These are phyloP conservation scores for Hystrix cristata DNA, from an alignment of 2,113 vertebrate species.

Conservation along the genomic window DNA sequence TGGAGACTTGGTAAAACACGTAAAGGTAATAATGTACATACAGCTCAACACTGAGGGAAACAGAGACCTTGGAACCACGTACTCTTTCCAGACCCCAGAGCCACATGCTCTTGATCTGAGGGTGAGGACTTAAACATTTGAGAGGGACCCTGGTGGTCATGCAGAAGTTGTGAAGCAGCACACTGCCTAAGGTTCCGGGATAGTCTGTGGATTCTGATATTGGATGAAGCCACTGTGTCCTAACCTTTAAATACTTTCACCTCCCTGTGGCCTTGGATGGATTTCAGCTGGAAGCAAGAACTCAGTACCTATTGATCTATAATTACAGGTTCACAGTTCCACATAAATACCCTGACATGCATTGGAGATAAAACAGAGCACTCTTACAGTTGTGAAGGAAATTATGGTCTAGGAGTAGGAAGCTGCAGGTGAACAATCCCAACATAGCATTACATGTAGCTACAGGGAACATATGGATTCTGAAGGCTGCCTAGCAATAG, in stretches of 20 bases:
- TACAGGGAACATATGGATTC: not conserved
- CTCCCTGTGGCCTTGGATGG: not conserved
- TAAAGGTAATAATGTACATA: not conserved
- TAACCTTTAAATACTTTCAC: not conserved
- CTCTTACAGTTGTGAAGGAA: not conserved
- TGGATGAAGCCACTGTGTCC: not conserved
- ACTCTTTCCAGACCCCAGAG: not conserved
- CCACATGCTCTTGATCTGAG: not conserved
- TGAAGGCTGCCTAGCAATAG: not conserved
- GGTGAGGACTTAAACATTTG: not conserved
- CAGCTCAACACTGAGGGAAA: not conserved
- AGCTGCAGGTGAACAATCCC: not conserved
- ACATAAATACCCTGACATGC: not conserved
- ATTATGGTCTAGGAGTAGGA: not conserved
- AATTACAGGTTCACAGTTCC: not conserved
- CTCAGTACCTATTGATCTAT: not conserved
- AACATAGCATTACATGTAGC: not conserved
- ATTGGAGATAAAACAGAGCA: not conserved
- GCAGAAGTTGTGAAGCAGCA: rapidly evolving
- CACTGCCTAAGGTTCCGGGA: rapidly evolving
- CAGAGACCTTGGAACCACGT: not conserved
- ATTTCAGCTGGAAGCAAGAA: not conserved
- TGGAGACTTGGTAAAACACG: not conserved
- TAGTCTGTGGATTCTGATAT: not conserved
- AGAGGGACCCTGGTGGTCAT: not conserved